phyloP scores from a whole-genome alignment of 2,888 invertebrate species.

The Xanthia togata region DNA sequence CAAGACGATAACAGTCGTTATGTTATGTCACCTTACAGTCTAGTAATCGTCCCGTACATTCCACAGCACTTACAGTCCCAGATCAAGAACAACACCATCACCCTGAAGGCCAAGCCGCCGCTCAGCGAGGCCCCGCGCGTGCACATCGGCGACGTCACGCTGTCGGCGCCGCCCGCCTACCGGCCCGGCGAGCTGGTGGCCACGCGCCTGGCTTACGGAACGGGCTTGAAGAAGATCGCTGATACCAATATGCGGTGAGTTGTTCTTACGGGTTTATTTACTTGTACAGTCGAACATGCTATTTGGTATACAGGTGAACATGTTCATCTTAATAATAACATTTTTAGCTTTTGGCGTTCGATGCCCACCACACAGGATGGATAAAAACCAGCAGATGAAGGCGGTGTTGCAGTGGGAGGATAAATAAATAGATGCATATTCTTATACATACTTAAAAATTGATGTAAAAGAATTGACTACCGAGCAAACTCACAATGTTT shows the following conservation, averaged over 20 bases:
- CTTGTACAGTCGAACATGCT: neutral
- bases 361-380: neutral
- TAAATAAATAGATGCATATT: neutral
- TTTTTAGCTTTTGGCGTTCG: neutral
- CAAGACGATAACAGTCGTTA: neutral
- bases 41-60: neutral
- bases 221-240: slow-evolving; percentile 96
- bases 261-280: neutral
- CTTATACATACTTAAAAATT: neutral
- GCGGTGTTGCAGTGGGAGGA: neutral
- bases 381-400: neutral
- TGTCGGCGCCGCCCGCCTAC: slow-evolving; percentile 96
- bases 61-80: slow-evolving; percentile 87
- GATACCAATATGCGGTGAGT: slow-evolving; percentile 90
- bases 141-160: slow-evolving; percentile 90
- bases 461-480: neutral
- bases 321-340: neutral
- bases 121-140: slow-evolving; percentile 93
- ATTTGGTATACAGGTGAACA: neutral
- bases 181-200: slow-evolving; percentile 94
- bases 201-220: slow-evolving; percentile 98
- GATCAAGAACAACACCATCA: slow-evolving; percentile 92
- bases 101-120: slow-evolving; percentile 92
- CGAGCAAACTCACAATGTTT: neutral
- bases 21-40: neutral